A percentile compares a stretch with the other conserved stretches of the same genome.
phyloP scores from a whole-genome alignment of 2,888 invertebrate genomes.

The Drosophila birchii region DNA sequence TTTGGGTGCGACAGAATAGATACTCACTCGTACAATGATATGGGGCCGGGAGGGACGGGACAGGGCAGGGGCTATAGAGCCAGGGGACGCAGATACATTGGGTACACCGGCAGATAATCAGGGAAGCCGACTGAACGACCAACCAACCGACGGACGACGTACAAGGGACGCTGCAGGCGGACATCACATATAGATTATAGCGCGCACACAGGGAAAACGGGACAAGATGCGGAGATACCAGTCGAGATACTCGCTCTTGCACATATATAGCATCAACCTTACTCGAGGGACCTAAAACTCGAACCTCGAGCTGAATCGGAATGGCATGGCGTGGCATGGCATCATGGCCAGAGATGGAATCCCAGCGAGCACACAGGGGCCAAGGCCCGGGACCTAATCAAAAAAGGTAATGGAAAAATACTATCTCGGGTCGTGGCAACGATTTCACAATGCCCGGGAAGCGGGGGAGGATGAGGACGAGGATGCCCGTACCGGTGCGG shows the following conservation, averaged over 20 bases:
- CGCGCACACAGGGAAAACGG: constrained; percentile 57
- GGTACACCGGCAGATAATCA: constrained; percentile 31
- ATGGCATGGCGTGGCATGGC: constrained; percentile 18
- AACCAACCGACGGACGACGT: constrained; percentile 2
- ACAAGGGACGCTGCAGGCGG: constrained; percentile 49
- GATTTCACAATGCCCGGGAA: constrained; percentile 30
- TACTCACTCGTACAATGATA: constrained; percentile 27
- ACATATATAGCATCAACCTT: constrained; percentile 41
- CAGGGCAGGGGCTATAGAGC: neutral
- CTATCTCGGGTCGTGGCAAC: constrained; percentile 51
- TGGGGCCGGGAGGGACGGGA: neutral
- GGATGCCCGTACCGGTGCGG: constrained; percentile 5
- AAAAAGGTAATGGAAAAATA: constrained; percentile 74
- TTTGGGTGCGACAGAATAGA: constrained; percentile 77
- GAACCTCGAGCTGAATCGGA: constrained; percentile 14
- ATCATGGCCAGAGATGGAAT: neutral
- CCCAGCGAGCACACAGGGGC: constrained; percentile 21
- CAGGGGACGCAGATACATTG: constrained; percentile 1
- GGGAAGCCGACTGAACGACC: constrained; percentile 21
- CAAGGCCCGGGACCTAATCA: constrained; percentile 64
- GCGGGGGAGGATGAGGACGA: constrained; percentile 9
- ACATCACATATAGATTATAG: constrained; percentile 71
- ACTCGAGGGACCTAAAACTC: constrained; percentile 31
- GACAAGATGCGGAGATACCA: constrained; percentile 63
- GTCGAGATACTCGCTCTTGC: constrained; percentile 42